phyloP scores from a whole-genome alignment of 2,888 invertebrate genomes.

The Morpho deidamia region DNA sequence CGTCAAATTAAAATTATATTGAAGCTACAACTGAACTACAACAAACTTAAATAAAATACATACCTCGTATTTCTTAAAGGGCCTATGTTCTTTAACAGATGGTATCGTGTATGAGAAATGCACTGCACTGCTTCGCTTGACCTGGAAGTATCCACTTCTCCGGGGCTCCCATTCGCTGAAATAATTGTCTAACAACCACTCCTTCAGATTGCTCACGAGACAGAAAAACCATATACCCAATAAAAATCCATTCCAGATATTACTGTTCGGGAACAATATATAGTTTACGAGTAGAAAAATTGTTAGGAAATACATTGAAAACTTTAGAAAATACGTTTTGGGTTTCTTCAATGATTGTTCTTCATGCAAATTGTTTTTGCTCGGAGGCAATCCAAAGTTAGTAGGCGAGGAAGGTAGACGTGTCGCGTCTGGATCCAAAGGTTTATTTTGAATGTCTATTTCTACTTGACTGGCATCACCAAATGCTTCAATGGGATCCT shows the following conservation, averaged over 20 bases:
- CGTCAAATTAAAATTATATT: no score
- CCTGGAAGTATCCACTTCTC: constrained; percentile 37
- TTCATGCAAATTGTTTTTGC: constrained; percentile 42
- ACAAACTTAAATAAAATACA: no score
- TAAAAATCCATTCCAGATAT: constrained; percentile 66
- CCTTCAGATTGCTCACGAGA: constrained; percentile 49
- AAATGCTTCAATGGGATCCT: constrained; percentile 61
- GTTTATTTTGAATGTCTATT: constrained; percentile 27
- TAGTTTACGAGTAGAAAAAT: constrained; percentile 52
- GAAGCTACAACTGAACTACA: no score
- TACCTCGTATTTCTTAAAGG: constrained; percentile 79
- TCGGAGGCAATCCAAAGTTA: constrained; percentile 51
- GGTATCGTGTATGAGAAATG: constrained; percentile 75
- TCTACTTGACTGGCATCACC: constrained; percentile 43
- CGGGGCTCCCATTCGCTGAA: constrained; percentile 53
- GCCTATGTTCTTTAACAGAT: constrained; percentile 80
- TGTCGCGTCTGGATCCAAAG: constrained; percentile 29
- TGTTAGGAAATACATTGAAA: constrained; percentile 58
- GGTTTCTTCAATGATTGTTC: constrained; percentile 26
- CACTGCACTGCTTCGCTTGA: constrained; percentile 40
- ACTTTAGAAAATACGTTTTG: constrained; percentile 49
- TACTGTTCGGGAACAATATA: constrained; percentile 54
- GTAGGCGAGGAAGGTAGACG: constrained; percentile 28
- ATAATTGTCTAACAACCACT: constrained; percentile 59
- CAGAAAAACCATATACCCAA: constrained; percentile 64